Evolutionary conservation across 2,113 vertebrate genomes (phyloP).

Genomic region (Lutjanus erythropterus): DNA sequence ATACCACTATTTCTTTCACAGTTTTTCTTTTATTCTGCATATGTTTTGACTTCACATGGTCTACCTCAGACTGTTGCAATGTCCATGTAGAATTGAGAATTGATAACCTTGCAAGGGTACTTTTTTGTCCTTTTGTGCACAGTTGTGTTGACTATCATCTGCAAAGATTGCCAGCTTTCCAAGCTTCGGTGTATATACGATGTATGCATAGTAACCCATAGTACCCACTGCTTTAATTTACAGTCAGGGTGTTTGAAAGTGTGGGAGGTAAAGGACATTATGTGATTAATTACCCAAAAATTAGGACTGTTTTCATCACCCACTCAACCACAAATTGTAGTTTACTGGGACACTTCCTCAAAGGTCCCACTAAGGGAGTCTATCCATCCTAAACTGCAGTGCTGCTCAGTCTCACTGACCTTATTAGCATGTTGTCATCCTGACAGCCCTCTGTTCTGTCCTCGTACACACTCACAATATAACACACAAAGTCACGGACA

Average conservation of each 20-base stretch:
- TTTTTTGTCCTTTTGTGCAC: too few relatives aligned
- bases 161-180: neutral
- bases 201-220: neutral
- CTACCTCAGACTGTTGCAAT: neutral
- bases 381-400: neutral
- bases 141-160: neutral
- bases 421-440: slow-evolving; percentile 30
- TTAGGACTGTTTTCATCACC: neutral
- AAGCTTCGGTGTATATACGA: neutral
- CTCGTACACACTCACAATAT: neutral
- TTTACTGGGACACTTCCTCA: slow-evolving; percentile 27
- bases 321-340: slow-evolving; percentile 16
- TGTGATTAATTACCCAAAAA: slow-evolving; percentile 9
- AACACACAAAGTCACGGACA: neutral
- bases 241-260: neutral
- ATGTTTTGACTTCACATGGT: neutral
- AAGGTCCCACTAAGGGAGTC: neutral
- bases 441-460: slow-evolving; percentile 5
- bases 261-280: neutral
- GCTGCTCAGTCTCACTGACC: slow-evolving; percentile 19
- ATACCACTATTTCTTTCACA: neutral
- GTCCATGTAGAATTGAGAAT: too few relatives aligned
- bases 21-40: neutral
- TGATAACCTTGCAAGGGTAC: too few relatives aligned
- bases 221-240: neutral